Evolutionary conservation across 1,140 invertebrate genomes (phyloP).

Genomic region (Pissodes strobi): DNA sequence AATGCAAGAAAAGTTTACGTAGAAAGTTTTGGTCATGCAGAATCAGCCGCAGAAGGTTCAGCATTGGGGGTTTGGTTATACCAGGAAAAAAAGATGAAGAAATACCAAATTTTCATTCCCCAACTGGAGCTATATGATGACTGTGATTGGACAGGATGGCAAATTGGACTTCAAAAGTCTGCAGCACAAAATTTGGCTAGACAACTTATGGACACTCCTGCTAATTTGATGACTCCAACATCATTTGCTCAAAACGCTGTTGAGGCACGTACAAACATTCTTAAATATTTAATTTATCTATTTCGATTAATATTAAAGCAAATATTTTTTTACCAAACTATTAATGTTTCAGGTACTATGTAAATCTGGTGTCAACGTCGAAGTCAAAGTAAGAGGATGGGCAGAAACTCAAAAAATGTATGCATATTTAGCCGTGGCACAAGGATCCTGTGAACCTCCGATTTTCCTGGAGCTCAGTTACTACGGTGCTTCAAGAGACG

Average conservation of each 20-base stretch:
- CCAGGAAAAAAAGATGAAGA: slow-evolving; percentile 65
- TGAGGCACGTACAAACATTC: too few species aligned
- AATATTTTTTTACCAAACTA: too few species aligned
- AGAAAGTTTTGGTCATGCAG: slow-evolving; percentile 74
- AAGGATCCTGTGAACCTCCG: too few species aligned
- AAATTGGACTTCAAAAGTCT: slow-evolving; percentile 61
- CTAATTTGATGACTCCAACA: slow-evolving; percentile 68
- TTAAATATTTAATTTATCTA: too few species aligned
- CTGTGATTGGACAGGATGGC: slow-evolving; percentile 60
- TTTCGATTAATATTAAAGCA: too few species aligned
- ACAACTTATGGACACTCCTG: slow-evolving; percentile 66
- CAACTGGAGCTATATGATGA: slow-evolving; percentile 59
- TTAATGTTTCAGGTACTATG: slow-evolving; percentile 45
- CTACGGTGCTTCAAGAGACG: slow-evolving; percentile 55
- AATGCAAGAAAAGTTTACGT: slow-evolving; percentile 64
- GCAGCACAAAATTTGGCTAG: slow-evolving; percentile 68
- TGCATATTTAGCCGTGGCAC: slow-evolving; percentile 66
- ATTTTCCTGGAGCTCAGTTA: slow-evolving; percentile 65
- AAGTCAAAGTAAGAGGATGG: slow-evolving; percentile 64
- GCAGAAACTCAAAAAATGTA: slow-evolving; percentile 66
- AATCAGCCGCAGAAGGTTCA: slow-evolving; percentile 75
- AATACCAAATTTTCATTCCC: slow-evolving; percentile 58
- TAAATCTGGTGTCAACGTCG: slow-evolving; percentile 59
- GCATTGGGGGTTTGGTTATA: slow-evolving; percentile 67
- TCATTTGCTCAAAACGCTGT: slow-evolving; percentile 62